Evolutionary conservation across 2,797 vertebrate genomes (phyloP).

Genomic region (Pseudopleuronectes americanus): DNA sequence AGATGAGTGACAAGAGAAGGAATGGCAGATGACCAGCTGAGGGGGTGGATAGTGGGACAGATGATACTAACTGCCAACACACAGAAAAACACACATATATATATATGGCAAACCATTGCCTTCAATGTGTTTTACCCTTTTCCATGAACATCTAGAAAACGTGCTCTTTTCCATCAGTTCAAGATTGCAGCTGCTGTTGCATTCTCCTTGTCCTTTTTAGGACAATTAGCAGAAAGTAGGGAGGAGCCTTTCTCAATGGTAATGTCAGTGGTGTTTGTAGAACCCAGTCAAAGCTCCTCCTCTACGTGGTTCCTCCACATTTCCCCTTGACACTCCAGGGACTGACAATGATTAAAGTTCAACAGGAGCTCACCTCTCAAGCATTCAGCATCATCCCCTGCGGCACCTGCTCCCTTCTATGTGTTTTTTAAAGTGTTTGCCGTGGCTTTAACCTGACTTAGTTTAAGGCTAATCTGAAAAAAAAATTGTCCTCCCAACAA

Average conservation of each 20-base stretch:
- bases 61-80: constrained; percentile 9
- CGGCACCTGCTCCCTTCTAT: constrained; percentile 7
- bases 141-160: too few relatives aligned
- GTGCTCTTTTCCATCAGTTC: not conserved
- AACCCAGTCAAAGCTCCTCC: not conserved
- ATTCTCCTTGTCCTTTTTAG: not conserved
- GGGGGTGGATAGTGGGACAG: constrained; percentile 25
- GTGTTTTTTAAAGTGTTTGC: constrained; percentile 21
- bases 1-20: constrained; percentile 53
- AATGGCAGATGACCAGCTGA: constrained; percentile 41
- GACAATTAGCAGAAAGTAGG: constrained; percentile 4
- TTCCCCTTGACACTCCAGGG: not conserved
- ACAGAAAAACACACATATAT: not conserved
- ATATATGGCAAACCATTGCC: too few relatives aligned
- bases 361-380: not conserved
- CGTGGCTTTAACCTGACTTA: constrained; percentile 20
- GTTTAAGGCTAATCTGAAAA: constrained; percentile 42
- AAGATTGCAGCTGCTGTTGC: not conserved
- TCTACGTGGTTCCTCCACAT: constrained; percentile 6
- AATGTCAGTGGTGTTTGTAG: not conserved
- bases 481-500: constrained; percentile 44
- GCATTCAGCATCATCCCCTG: constrained; percentile 8
- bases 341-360: constrained; percentile 5
- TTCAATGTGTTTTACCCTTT: too few relatives aligned
- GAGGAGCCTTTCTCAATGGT: constrained; percentile 16